phyloP scores from a whole-genome alignment of 1,140 invertebrate species.

The Phymorhynchus buccinoides region DNA sequence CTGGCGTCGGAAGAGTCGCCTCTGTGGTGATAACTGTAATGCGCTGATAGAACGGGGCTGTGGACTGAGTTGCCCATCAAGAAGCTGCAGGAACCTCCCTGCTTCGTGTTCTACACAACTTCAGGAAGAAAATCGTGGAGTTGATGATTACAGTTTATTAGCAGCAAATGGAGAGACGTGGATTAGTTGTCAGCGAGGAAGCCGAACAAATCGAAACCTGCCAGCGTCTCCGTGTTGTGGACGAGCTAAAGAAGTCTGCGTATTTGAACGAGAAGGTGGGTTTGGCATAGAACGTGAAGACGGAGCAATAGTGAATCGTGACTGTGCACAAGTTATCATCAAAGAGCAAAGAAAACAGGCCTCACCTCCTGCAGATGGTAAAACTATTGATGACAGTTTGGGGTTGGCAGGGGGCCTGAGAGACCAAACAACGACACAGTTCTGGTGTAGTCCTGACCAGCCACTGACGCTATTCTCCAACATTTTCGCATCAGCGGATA shows the following conservation, averaged over 20 bases:
- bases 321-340: not conserved
- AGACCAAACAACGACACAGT: not conserved
- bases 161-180: too few relatives aligned
- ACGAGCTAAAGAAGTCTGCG: not conserved
- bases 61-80: not conserved
- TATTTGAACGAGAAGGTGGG: not conserved
- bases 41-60: not conserved
- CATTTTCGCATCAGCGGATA: not conserved
- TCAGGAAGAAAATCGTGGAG: too few relatives aligned
- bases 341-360: not conserved
- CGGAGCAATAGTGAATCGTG: not conserved
- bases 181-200: conserved; percentile 7
- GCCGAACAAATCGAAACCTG: not conserved
- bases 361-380: not conserved
- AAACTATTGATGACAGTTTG: not conserved
- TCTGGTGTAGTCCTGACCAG: not conserved
- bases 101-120: too few relatives aligned
- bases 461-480: not conserved
- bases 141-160: too few relatives aligned
- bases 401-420: too few relatives aligned
- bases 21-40: not conserved
- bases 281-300: not conserved
- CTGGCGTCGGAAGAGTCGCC: not conserved
- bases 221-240: not conserved
- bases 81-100: not conserved